These are phyloP conservation scores for Hirundo rustica DNA, from an alignment of 2,797 vertebrate species.

Conservation along the genomic window DNA sequence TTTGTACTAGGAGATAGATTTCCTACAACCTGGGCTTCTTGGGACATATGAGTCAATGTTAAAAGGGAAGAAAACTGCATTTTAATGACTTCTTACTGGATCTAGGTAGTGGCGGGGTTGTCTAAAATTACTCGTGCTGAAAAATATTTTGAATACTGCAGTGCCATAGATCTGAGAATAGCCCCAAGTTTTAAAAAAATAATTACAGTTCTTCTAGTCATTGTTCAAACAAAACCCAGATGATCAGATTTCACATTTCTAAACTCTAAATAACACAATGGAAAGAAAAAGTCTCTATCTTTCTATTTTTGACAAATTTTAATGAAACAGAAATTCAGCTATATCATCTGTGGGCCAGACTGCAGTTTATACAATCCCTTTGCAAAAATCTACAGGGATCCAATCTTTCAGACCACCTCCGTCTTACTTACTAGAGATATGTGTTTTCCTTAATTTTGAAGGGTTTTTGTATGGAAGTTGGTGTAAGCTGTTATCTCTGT, in stretches of 20 bases:
- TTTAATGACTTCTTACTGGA: not conserved
- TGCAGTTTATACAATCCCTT: not conserved
- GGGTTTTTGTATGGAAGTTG: slow-evolving; percentile 7
- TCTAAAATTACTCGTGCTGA: slow-evolving; percentile 3
- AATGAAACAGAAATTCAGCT: not conserved
- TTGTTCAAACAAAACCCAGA: not conserved
- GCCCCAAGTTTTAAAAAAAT: not conserved
- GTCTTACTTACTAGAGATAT: not conserved
- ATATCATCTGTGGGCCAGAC: not conserved
- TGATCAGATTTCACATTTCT: not conserved
- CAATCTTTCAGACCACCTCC: not conserved
- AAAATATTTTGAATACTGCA: not conserved
- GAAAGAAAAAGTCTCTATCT: not conserved
- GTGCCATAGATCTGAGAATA: not conserved
- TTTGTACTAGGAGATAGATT: not conserved
- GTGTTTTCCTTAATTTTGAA: not conserved
- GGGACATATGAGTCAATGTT: not conserved
- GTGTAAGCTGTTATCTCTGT: not conserved
- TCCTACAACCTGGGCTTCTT: not conserved
- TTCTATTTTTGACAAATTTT: not conserved
- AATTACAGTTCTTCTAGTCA: not conserved
- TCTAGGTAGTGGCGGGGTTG: not conserved
- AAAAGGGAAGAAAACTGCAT: not conserved
- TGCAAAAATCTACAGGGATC: not conserved
- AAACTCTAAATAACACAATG: not conserved